phyloP scores from a whole-genome alignment of 2,888 invertebrate genomes.

The Globia sparganii region DNA sequence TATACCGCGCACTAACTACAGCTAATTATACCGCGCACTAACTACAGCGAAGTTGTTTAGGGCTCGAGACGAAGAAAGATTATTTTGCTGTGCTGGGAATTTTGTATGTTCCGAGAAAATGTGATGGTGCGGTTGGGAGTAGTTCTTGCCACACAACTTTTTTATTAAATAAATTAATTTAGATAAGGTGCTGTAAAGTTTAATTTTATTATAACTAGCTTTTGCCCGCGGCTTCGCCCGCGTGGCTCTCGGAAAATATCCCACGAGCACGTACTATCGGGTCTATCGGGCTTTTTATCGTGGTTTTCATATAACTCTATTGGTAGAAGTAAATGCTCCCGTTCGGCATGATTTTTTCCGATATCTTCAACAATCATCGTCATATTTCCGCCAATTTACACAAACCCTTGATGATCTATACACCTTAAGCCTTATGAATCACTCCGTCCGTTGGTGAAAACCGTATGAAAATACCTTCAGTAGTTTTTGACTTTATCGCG shows the following conservation, averaged over 20 bases:
- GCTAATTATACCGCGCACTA: slow-evolving; percentile 45
- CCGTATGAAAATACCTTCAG: not conserved
- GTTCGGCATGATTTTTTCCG: not conserved
- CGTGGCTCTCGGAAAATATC: not conserved
- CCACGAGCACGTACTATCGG: not conserved
- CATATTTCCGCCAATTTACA: not conserved
- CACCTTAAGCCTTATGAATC: not conserved
- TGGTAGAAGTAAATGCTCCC: not conserved
- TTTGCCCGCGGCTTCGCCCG: not conserved
- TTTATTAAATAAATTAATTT: slow-evolving; percentile 26
- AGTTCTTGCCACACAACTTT: slow-evolving; percentile 21
- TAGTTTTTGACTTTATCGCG: not conserved
- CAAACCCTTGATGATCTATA: not conserved
- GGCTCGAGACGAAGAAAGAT: slow-evolving; percentile 49
- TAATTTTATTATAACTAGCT: slow-evolving; percentile 1
- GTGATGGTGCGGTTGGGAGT: slow-evolving; percentile 28
- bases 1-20: slow-evolving; percentile 47
- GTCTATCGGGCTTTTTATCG: not conserved
- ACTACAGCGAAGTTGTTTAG: slow-evolving; percentile 53
- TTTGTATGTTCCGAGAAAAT: slow-evolving; percentile 34
- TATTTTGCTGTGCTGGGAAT: slow-evolving; percentile 42
- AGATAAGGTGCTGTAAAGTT: slow-evolving; percentile 3
- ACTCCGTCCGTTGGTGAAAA: not conserved
- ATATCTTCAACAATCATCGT: not conserved
- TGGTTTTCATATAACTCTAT: not conserved